Conservation (phyloP, 1,140 invertebrate genomes). For the Drosophila pseudoobscura region DNA sequence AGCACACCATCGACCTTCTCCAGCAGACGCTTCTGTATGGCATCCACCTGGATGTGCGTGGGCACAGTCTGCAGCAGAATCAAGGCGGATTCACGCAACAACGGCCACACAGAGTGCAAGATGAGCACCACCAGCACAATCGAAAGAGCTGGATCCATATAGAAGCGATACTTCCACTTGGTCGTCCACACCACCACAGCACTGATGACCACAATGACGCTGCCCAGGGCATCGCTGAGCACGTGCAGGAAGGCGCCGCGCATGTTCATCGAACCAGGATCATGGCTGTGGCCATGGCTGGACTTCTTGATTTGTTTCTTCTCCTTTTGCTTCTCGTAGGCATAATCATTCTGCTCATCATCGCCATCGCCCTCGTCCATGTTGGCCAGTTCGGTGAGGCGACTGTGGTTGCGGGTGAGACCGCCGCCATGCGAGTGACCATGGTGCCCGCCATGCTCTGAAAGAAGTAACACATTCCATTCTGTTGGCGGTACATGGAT, state of each 20-base stretch:
- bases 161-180: constrained; percentile 91
- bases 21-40: constrained; percentile 92
- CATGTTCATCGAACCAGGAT: constrained; percentile 97
- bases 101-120: constrained; percentile 92
- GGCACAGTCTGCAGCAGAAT: constrained; percentile 96
- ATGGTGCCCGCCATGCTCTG: constrained; percentile 91
- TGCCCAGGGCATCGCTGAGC: constrained; percentile 97
- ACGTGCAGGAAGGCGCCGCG: constrained; percentile 98
- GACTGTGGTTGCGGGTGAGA: constrained; percentile 84
- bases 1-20: constrained; percentile 94
- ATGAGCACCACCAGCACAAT: constrained; percentile 92
- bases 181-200: constrained; percentile 95
- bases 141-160: constrained; percentile 97
- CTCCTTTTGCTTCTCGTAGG: constrained; percentile 79
- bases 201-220: constrained; percentile 97
- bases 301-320: constrained; percentile 72
- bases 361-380: constrained; percentile 93
- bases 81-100: constrained; percentile 93
- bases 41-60: constrained; percentile 96
- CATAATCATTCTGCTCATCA: constrained; percentile 86
- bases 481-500: not conserved
- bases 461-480: not conserved
- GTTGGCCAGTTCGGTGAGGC: constrained; percentile 84
- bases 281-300: constrained; percentile 85
- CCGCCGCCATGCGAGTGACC: constrained; percentile 90